These are phyloP conservation scores for Agrotis exclamationis DNA, from an alignment of 2,888 invertebrate genomes.

Conservation along the genomic window DNA sequence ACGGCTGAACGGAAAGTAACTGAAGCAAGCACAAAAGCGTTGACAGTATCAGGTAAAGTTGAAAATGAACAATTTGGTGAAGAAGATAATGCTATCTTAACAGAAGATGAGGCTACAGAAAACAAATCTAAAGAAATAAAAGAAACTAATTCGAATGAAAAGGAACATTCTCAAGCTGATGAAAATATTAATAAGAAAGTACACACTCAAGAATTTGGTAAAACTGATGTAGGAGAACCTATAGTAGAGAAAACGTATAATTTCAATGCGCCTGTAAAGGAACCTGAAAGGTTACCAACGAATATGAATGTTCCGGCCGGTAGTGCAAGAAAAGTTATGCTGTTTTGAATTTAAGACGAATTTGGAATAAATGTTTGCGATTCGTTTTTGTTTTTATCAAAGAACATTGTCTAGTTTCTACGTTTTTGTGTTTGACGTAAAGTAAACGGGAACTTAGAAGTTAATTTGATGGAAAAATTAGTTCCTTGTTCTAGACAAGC, in stretches of 20 bases:
- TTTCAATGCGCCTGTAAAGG: neutral
- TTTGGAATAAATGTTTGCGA: conserved; percentile 8
- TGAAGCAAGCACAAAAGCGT: neutral
- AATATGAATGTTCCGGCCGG: neutral
- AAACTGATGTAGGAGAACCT: neutral
- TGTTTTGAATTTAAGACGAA: neutral
- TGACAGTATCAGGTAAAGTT: neutral
- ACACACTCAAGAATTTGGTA: conserved; percentile 32
- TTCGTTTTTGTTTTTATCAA: too few species aligned
- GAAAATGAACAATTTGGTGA: conserved; percentile 9
- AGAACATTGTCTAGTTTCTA: too few species aligned
- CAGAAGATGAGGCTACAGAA: neutral
- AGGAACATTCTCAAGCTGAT: neutral
- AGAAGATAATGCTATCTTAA: neutral
- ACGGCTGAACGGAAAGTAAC: neutral
- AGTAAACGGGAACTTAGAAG: too few species aligned
- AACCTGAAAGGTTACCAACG: neutral
- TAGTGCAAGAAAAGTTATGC: conserved; percentile 32
- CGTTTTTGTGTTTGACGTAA: too few species aligned
- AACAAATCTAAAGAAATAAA: neutral
- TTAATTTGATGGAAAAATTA: too few species aligned
- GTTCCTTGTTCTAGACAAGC: too few species aligned
- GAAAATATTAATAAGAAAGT: neutral
- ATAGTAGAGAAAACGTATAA: conserved; percentile 35
- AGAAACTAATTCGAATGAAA: neutral